phyloP scores from a whole-genome alignment of 1,140 invertebrate species.

The Procambarus virginalis region DNA sequence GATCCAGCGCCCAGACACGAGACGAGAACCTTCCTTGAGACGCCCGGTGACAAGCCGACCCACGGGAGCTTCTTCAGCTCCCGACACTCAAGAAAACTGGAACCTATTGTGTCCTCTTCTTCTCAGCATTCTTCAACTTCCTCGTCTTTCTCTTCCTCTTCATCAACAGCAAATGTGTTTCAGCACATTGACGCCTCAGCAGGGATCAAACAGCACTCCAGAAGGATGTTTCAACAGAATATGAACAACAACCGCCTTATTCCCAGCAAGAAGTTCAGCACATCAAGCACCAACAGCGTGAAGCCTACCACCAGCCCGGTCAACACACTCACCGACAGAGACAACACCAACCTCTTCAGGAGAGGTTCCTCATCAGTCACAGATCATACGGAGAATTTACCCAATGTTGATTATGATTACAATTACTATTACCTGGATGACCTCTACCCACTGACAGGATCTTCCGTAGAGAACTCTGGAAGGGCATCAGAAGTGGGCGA shows the following conservation, averaged over 20 bases:
- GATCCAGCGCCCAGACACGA: neutral
- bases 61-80: neutral
- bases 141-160: constrained; percentile 11
- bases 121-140: neutral
- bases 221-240: neutral
- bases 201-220: neutral
- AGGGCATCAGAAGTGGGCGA: neutral
- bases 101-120: constrained; percentile 11
- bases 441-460: neutral
- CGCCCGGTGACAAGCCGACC: neutral
- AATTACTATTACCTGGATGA: constrained; percentile 23
- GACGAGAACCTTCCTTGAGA: neutral
- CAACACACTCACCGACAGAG: neutral
- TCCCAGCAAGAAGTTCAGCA: neutral
- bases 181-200: neutral
- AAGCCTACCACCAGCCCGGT: neutral
- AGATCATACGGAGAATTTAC: neutral
- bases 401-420: constrained; percentile 27
- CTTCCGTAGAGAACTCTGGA: no score
- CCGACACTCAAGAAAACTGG: neutral
- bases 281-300: neutral
- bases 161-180: neutral
- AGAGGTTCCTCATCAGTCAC: neutral
- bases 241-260: neutral
- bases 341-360: neutral